Evolutionary conservation across 1,140 invertebrate genomes (phyloP), one percentile per base, ranked within the genome.

Genomic region (Drosophila mauritiana): DNA sequence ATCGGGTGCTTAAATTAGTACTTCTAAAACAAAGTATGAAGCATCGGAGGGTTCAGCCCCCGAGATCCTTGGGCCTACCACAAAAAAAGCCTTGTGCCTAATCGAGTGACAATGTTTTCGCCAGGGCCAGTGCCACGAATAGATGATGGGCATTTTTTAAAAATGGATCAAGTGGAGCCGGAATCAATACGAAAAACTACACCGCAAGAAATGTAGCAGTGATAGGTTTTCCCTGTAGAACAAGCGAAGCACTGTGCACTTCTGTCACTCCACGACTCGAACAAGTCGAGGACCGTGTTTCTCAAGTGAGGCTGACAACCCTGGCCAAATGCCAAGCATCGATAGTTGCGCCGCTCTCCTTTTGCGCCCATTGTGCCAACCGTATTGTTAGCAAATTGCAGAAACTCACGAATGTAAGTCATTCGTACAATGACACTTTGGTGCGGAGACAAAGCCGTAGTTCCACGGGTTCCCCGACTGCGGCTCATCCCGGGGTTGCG

Each of bases 381-480:
- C 46, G n/a, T 63, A 53, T 73, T 63, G 63, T 58, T 72, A 36
- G 42, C 59, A 42, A 75, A 52, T 67, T 57, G 75, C 54, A 63
- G 37, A 42, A 58, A 62, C 64, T 64, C 51, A 63, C 39, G 78
- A 68, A 86, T 86, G 76, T 77, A 88, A 83, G 80, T 80, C 82
- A 86, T 81, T 83, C 77, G 80, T 80, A 80, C 84, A 84, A 89
- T 89, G 84, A 88, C 80, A 83, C 70, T 74, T 74, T 59, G 62
- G 65, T 52, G 27, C 40, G 49, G 53, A 78, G 65, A 78, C 74
- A 70, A 54, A 70, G 58, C 12, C 45, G 39, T 22, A 48, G 45
- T 25, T 37, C 46, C 34, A 53, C 17, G 51, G 7, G 52, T 17
- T 51, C 15, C 57, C 13, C 20, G 2, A 22, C 15, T 13, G 11